Evolutionary conservation across 1,140 invertebrate genomes (phyloP), one percentile per base, ranked within the genome.

Genomic region (Zaprionus gabonicus): DNA sequence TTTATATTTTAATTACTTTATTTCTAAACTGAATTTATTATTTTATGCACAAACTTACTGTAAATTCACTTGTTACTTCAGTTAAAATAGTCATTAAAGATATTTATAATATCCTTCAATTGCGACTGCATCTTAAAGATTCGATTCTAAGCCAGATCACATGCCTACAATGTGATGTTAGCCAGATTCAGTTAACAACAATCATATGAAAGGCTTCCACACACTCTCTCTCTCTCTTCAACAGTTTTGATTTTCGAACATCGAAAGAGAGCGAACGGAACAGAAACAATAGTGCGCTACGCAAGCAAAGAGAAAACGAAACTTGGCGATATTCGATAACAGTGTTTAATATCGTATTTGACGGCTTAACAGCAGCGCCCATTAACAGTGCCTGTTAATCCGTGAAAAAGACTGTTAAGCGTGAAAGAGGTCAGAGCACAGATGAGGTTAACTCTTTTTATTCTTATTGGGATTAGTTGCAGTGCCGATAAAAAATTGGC

Each of bases 301-400:
- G 44, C 7, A 51, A 20, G 17, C 31, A 36, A 78, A 82, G 75
- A 78, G 62, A 58, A 46, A 65, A 15, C 2, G 3, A 79, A 85
- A 85, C 82, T 84, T 81, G 82, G 80, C 82, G 81, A 56, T 78
- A 85, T 77, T 67, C 55, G 27, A 17, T n/a, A 13, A 34, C 60
- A 60, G 51, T 7, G 38, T 46, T 13, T 38, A 58, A 58, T 67
- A 58, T 58, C 64, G 64, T 67, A 67, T 27, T 27, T 27, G 12
- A 7, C 15, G 12, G 6, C 25, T 55, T 55, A 55, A 55, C 51
- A 56, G n/a, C 6, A 1, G 27, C 31, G n/a, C 6, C 17, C 1
- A 7, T n/a, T 34, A 46, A 67, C 64, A 67, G 55, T 25, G 17
- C 9, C 46, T 64, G 20, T 64, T 34, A 15, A 56, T 27, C 6